Conservation (phyloP, 2,888 invertebrate genomes). For the Argynnis bischoffii region DNA sequence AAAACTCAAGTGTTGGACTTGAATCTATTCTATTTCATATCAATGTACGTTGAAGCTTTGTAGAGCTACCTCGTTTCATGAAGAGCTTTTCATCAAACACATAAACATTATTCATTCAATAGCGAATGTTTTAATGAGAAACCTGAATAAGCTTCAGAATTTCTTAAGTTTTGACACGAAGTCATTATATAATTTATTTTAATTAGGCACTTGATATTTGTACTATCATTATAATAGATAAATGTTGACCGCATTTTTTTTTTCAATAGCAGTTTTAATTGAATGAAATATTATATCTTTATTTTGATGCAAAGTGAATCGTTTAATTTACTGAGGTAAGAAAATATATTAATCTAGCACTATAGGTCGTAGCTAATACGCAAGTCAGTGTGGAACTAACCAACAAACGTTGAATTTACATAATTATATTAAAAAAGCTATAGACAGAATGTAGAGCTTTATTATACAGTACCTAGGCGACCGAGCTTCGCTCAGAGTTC, state of each 20-base stretch:
- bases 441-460: no score
- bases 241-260: slow-evolving; percentile 18
- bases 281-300: neutral
- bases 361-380: no score
- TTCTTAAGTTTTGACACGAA: slow-evolving; percentile 25
- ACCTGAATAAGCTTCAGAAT: slow-evolving; percentile 32
- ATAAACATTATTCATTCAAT: slow-evolving; percentile 23
- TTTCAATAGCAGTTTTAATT: neutral
- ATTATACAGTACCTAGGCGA: no score
- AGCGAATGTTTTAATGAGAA: slow-evolving; percentile 34
- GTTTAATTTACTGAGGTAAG: neutral
- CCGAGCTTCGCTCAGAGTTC: no score
- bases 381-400: no score
- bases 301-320: neutral
- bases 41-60: neutral
- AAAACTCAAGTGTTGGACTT: slow-evolving; percentile 10
- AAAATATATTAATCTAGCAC: no score
- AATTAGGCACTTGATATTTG: slow-evolving; percentile 29
- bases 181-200: slow-evolving; percentile 30
- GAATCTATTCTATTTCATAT: slow-evolving; percentile 11
- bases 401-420: no score
- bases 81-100: slow-evolving; percentile 15
- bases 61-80: slow-evolving; percentile 16
- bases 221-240: neutral
- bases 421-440: no score